Percentiles rank a stretch among this genome's conserved stretches.
These are phyloP conservation scores for Sebastes nivosus DNA, from an alignment of 2,797 vertebrate species.

Conservation along the genomic window DNA sequence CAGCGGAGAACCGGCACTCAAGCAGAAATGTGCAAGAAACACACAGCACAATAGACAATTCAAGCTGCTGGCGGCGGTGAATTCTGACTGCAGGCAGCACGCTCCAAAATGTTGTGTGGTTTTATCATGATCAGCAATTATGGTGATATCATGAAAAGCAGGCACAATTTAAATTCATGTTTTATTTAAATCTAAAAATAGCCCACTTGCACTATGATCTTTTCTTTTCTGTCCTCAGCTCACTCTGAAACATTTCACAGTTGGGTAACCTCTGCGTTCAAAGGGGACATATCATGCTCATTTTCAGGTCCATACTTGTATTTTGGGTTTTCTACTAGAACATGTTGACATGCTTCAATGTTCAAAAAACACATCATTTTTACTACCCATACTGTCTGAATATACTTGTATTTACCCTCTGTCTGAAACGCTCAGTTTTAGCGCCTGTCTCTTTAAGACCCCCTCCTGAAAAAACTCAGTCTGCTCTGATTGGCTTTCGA, in stretches of 20 bases:
- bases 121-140: constrained; percentile 5
- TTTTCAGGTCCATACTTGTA: too few species aligned
- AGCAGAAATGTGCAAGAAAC: constrained; percentile 59
- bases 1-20: constrained; percentile 40
- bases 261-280: neutral
- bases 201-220: neutral
- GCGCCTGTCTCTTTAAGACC: too few species aligned
- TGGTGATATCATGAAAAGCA: constrained; percentile 4
- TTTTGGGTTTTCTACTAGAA: too few species aligned
- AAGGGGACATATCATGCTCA: too few species aligned
- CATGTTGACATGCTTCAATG: too few species aligned
- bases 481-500: too few species aligned
- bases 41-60: constrained; percentile 50
- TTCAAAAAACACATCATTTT: too few species aligned
- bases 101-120: neutral
- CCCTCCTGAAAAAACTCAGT: too few species aligned
- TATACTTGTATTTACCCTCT: too few species aligned
- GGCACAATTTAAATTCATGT: neutral
- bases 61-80: constrained; percentile 24
- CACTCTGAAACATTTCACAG: constrained; percentile 1
- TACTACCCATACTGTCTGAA: too few species aligned
- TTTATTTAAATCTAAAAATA: neutral
- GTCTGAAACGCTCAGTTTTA: too few species aligned
- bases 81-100: constrained; percentile 4
- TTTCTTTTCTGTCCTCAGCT: neutral